Evolutionary conservation across 53 echinoderm and acorn worm species (phyloP), one percentile per base, ranked within the genome.

Genomic region (Apostichopus leukothele): DNA sequence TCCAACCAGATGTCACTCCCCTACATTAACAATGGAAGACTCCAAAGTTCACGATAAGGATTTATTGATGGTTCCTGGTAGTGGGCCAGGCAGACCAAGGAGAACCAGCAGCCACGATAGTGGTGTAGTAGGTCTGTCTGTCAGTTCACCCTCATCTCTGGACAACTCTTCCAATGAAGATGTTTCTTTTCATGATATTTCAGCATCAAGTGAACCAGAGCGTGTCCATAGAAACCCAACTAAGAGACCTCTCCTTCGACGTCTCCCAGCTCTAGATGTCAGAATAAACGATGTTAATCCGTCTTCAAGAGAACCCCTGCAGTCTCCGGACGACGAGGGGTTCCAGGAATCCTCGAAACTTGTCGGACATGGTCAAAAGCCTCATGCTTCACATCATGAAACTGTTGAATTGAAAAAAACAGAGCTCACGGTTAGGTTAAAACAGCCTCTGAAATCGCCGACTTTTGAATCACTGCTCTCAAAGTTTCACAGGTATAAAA

Each of bases 301-400:
- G 4, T 52, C 53, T 20, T 52, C 7, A 21, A 50, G 18, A 50
- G 86, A 90, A 52, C 51, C 86, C 22, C 67, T 93, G 23, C 90
- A 91, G 73, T 96, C 96, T n/a, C 96, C 96, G 3, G 39, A 39
- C 25, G 96, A 96, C 85, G 96, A 96, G 83, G 96, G 96, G 1
- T 96, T 94, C 50, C 94, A 94, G 59, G 96, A 94, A 25, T 89
- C 84, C 61, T 16, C 50, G 27, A 63, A 27, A 50, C 85, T 50
- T 20, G 67, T 85, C 9, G 5, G 21, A 55, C 50, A 54, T n/a
- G n/a, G 6, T 19, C 18, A 19, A 19, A 71, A 18, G 5, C 71
- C 71, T 19, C 53, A 81, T 18, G 6, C 71, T 71, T 54, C 76
- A 50, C 39, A 16, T 54, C 53, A 50, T 54, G 25, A 67, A 66